phyloP scores from a whole-genome alignment of 1,140 invertebrate genomes.

The Chironomus tepperi region DNA sequence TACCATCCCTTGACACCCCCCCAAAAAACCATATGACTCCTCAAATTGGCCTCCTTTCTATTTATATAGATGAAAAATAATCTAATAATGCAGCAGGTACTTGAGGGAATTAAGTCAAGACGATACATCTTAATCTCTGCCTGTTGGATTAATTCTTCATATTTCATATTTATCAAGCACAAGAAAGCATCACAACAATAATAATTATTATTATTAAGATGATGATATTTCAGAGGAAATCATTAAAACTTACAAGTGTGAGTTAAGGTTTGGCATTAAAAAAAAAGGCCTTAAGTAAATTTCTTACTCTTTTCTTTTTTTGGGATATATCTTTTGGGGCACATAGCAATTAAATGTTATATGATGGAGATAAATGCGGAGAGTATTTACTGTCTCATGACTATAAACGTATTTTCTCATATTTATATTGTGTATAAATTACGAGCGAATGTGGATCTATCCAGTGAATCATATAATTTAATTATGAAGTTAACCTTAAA shows the following conservation, averaged over 20 bases:
- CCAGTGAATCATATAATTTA: slow-evolving; percentile 8
- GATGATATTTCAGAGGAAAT: neutral
- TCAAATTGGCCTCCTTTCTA: no score
- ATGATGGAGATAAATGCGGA: neutral
- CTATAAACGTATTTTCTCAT: no score
- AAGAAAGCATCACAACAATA: no score
- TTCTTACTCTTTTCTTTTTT: neutral
- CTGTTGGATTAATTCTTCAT: slow-evolving; percentile 12
- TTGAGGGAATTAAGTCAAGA: slow-evolving; percentile 17
- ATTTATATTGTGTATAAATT: no score
- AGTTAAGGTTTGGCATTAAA: neutral
- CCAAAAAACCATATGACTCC: neutral
- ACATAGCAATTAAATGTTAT: neutral
- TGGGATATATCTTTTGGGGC: neutral
- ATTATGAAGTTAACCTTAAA: slow-evolving; percentile 9
- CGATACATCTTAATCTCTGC: slow-evolving; percentile 22
- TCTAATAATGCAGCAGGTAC: slow-evolving; percentile 23
- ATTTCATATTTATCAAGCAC: neutral
- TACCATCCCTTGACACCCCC: neutral
- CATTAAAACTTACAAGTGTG: slow-evolving; percentile 3
- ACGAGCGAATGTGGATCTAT: neutral
- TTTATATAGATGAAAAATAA: neutral
- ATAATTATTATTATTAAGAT: no score
- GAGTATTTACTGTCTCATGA: neutral
- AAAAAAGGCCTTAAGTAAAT: neutral